Evolutionary conservation across 64 coral and sea anemone genomes (phyloP).

Genomic region (Montipora cactus): DNA sequence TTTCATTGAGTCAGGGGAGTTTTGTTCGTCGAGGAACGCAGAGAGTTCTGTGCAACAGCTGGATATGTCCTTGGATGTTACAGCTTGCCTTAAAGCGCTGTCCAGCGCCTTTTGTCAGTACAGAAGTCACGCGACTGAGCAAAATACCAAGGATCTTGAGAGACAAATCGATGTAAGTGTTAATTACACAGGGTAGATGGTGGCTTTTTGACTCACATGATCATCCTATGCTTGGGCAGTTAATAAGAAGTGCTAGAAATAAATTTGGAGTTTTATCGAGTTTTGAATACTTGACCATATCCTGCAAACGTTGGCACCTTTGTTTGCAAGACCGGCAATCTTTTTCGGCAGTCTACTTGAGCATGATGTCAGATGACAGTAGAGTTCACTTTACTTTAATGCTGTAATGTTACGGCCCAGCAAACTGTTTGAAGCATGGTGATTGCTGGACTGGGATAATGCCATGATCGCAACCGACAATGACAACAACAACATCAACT

Average conservation of each 20-base stretch:
- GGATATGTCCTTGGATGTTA: conserved; percentile 93
- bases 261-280: neutral
- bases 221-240: neutral
- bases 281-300: neutral
- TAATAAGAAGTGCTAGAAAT: neutral
- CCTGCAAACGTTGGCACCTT: too few species aligned
- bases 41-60: neutral
- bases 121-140: conserved; percentile 78
- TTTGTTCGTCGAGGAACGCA: neutral
- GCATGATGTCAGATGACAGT: too few species aligned
- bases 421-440: too few species aligned
- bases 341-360: too few species aligned
- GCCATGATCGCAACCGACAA: too few species aligned
- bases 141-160: conserved; percentile 88
- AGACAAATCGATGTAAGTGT: conserved; percentile 96
- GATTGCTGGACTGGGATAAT: too few species aligned
- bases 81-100: conserved; percentile 90
- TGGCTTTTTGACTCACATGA: neutral
- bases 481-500: too few species aligned
- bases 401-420: too few species aligned
- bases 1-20: neutral
- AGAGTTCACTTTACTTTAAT: too few species aligned
- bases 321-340: too few species aligned
- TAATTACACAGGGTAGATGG: neutral
- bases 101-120: conserved; percentile 94